phyloP scores from a whole-genome alignment of 2,888 invertebrate genomes.

The Chloroclystis v-ata region DNA sequence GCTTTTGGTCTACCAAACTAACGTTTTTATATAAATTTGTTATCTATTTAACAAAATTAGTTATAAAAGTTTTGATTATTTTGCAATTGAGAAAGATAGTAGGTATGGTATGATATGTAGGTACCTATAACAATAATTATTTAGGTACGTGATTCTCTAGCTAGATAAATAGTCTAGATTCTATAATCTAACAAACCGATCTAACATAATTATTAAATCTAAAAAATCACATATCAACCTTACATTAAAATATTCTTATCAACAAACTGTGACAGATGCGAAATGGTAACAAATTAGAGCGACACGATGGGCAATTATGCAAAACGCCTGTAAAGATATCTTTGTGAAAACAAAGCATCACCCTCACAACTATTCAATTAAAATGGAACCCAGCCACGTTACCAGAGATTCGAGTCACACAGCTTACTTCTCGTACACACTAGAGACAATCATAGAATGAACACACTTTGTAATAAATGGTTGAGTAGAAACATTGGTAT shows the following conservation, averaged over 20 bases:
- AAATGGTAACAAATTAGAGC: conserved; percentile 70
- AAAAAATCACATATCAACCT: background rate
- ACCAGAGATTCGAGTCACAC: conserved; percentile 74
- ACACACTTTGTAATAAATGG: background rate
- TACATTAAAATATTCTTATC: background rate
- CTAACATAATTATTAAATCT: too few species aligned
- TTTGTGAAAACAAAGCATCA: conserved; percentile 66
- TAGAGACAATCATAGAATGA: background rate
- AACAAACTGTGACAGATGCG: conserved; percentile 64
- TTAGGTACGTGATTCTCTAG: too few species aligned
- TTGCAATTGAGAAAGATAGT: too few species aligned
- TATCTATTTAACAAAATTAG: too few species aligned
- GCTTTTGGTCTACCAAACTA: too few species aligned
- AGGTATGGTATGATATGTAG: too few species aligned
- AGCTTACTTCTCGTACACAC: conserved; percentile 19
- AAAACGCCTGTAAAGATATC: conserved; percentile 73
- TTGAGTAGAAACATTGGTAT: background rate
- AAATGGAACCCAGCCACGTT: conserved; percentile 67
- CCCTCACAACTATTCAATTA: conserved; percentile 75
- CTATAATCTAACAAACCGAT: too few species aligned
- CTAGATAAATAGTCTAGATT: too few species aligned
- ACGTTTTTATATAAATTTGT: too few species aligned
- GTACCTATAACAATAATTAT: too few species aligned
- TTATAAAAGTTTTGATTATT: too few species aligned
- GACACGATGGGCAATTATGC: conserved; percentile 68